These are phyloP conservation scores for Phoenoteleia sp. DNA, from an alignment of 2,888 invertebrate species.

Conservation along the genomic window DNA sequence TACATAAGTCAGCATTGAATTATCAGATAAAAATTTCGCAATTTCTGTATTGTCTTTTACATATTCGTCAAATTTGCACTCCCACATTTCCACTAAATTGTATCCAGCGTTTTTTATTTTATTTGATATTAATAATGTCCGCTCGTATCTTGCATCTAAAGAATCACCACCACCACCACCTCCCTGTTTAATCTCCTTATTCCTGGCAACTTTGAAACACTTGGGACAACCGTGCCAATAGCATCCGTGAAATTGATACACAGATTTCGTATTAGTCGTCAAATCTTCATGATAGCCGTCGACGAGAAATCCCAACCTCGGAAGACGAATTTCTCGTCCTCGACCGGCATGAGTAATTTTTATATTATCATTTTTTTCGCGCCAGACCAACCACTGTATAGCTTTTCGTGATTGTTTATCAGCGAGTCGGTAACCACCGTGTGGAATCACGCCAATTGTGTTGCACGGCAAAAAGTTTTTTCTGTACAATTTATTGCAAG, in stretches of 20 bases:
- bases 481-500: slow-evolving; percentile 34
- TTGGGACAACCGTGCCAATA: slow-evolving; percentile 34
- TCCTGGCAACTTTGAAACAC: not conserved
- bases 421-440: slow-evolving; percentile 2
- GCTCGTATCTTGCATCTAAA: not conserved
- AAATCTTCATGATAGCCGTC: slow-evolving; percentile 7
- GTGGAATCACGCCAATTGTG: slow-evolving; percentile 3
- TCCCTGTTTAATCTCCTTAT: not conserved
- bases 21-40: not conserved
- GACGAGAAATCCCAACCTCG: not conserved
- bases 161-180: too few species aligned
- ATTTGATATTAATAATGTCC: not conserved
- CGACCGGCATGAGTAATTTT: not conserved
- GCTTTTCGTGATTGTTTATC: slow-evolving; percentile 15
- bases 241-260: slow-evolving; percentile 42
- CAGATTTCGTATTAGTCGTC: not conserved
- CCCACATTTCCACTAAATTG: slow-evolving; percentile 22
- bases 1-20: not conserved
- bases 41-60: not conserved
- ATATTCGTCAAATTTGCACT: slow-evolving; percentile 18
- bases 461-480: slow-evolving; percentile 1
- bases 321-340: not conserved
- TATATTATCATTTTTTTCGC: not conserved
- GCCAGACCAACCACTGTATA: not conserved
- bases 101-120: slow-evolving; percentile 18